Percentiles rank a stretch among this genome's conserved stretches.
Evolutionary conservation across 37 sponge, comb jelly and placozoan genomes (phyloP).

Genomic region (Axinella damicornis): DNA sequence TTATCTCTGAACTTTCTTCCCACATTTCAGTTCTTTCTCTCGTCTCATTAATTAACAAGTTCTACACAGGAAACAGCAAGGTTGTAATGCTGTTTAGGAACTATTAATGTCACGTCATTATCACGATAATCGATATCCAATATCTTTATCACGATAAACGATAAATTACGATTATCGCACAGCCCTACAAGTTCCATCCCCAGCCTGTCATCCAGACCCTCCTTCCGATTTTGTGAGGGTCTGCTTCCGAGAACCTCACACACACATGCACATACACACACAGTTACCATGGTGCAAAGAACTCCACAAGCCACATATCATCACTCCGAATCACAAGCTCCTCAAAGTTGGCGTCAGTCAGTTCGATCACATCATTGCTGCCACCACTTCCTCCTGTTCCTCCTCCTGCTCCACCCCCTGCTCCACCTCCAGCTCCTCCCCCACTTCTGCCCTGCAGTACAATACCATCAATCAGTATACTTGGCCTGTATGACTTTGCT

Average conservation of each 20-base stretch:
- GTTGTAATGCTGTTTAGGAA: too few relatives aligned
- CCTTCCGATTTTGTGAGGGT: too few relatives aligned
- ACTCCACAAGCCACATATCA: conserved; percentile 95
- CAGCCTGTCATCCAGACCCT: too few relatives aligned
- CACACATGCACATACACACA: conserved; percentile 76
- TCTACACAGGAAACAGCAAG: too few relatives aligned
- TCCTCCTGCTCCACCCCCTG: conserved; percentile 17
- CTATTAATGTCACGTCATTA: too few relatives aligned
- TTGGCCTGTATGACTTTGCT: background rate
- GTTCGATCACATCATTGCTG: conserved; percentile 83
- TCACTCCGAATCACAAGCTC: conserved; percentile 80
- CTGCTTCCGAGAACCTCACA: too few relatives aligned
- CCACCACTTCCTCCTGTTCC: conserved; percentile 47
- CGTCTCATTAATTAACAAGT: too few relatives aligned
- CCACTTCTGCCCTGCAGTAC: background rate
- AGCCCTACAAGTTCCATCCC: background rate
- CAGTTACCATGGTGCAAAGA: conserved; percentile 93
- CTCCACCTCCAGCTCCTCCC: background rate
- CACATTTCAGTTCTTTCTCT: too few relatives aligned
- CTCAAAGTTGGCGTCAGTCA: conserved; percentile 94
- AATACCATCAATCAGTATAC: background rate
- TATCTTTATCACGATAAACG: too few relatives aligned
- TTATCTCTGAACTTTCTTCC: too few relatives aligned
- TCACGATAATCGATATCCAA: too few relatives aligned
- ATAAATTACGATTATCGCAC: too few relatives aligned